Percentiles rank a stretch among this genome's conserved stretches.
Conservation (phyloP, 2,113 vertebrate species). For the Pipra filicauda region DNA sequence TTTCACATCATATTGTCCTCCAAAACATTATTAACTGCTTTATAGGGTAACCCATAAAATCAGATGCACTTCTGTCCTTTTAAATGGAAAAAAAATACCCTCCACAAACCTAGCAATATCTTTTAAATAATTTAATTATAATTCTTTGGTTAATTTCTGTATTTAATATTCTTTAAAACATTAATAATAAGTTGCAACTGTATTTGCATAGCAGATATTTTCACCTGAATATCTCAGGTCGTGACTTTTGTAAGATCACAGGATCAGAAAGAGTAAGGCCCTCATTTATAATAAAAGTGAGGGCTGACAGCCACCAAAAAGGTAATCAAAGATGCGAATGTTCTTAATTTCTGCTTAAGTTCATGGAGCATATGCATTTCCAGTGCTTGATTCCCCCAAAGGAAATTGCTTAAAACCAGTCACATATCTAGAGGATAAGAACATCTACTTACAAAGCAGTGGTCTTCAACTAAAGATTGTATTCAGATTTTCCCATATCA, state of each 20-base stretch:
- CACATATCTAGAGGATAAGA: not conserved
- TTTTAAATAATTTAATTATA: not conserved
- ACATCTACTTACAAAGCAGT: not conserved
- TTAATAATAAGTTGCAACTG: not conserved
- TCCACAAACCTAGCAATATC: accelerated
- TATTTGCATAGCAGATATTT: not conserved
- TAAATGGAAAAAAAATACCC: not conserved
- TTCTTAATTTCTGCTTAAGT: not conserved
- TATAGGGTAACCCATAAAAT: not conserved
- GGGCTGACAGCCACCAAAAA: not conserved
- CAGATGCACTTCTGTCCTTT: not conserved
- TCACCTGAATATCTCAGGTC: not conserved
- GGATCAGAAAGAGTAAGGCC: not conserved
- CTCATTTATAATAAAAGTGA: not conserved
- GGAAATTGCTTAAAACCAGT: not conserved
- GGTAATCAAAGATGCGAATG: not conserved
- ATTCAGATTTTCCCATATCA: not conserved
- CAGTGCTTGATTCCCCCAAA: not conserved
- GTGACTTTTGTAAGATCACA: not conserved
- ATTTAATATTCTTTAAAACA: not conserved
- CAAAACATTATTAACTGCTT: not conserved
- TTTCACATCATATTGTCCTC: not conserved
- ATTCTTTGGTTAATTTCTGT: not conserved
- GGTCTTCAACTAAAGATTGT: not conserved
- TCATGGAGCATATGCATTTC: not conserved